Evolutionary conservation across 2,113 vertebrate genomes (phyloP), one percentile per base, ranked within the genome.

Genomic region (Hippocampus comes): DNA sequence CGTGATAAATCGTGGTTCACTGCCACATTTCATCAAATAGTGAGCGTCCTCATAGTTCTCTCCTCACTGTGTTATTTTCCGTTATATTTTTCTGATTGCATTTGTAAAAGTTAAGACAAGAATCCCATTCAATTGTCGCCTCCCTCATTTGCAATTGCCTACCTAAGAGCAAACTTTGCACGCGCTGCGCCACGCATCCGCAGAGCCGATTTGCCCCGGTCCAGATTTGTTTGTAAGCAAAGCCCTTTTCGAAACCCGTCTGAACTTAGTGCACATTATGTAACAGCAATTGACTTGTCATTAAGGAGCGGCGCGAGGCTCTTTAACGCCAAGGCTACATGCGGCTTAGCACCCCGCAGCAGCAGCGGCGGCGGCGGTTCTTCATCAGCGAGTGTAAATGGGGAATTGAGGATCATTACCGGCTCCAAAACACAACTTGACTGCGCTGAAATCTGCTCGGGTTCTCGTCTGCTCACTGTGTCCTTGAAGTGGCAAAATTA

Each of bases 251-350:
- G 23, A 64, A 64, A 49, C 65, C 21, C 4, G 9, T 68, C 43
- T 75, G 80, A 86, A 74, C 73, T 70, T 53, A 1, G 20, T 41
- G 14, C 25, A 61, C 27, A 11, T 86, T 83, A 79, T 72, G 57
- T 76, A 89, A 87, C 73, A 46, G 21, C 79, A 70, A 91, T 82
- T 85, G 86, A 86, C 84, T 73, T 74, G 78, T 88, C 78, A 80
- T 86, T 77, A 85, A 75, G 67, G 11, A 83, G 68, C 63, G 68
- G 78, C 12, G 20, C 51, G 34, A 18, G 34, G 68, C 51, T 67
- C 41, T 66, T 80, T 66, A 74, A 80, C 71, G 55, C 55, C 30
- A 5, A 68, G 46, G 67, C 66, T 74, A 63, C 85, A 82, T 46
- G 42, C 61, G 68, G 59, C 70, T n/a, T 15, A 72, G 63, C 63